Evolutionary conservation across 2,797 vertebrate genomes (phyloP), one percentile per base, ranked within the genome.

Genomic region (Diplodus puntazzo): DNA sequence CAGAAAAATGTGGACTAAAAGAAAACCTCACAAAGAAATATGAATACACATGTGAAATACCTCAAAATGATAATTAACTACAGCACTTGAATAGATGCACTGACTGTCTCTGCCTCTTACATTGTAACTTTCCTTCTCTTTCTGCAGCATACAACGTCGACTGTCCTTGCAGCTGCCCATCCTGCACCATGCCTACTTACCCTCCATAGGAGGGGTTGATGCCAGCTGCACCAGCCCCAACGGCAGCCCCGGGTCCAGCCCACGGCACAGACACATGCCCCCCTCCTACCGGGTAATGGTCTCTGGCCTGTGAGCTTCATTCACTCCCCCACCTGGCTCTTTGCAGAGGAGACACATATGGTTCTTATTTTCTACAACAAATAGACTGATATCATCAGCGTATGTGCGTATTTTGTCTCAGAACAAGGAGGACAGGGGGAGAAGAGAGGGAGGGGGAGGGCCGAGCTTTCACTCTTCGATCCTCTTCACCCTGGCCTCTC

Each of bases 241-340:
- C 0, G 97, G 96, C 75, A 99, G 98, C 94, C 98, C 98, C 78
- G 96, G 96, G 52, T 97, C 97, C 94, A 99, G 98, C 50, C 98
- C 98, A 59, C 97, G 97, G 93, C 98, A 99, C 96, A 98, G 98
- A 97, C 98, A 99, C 45, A 97, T 99, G 96, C 98, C 97, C 0
- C 97, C 98, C 54, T 99, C 98, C 88, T 98, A 99, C 94, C 97
- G 97, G 94, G 98, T 99, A 69, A 99, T 99, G 98, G 98, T 99
- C 91, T 99, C 98, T 20, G 98, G 98, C 94, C 97, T 99, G 98
- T 99, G 97, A 97, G 94, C 87, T 72, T 77, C 89, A 54, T 69
- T 75, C 72, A 75, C 82, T 75, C 82, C 87, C 85, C 86, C 82
- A 79, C 84, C 88, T 86, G 81, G 85, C 88, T 89, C 89, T 88